phyloP scores from a whole-genome alignment of 2,797 vertebrate genomes.

The Capromys pilorides region DNA sequence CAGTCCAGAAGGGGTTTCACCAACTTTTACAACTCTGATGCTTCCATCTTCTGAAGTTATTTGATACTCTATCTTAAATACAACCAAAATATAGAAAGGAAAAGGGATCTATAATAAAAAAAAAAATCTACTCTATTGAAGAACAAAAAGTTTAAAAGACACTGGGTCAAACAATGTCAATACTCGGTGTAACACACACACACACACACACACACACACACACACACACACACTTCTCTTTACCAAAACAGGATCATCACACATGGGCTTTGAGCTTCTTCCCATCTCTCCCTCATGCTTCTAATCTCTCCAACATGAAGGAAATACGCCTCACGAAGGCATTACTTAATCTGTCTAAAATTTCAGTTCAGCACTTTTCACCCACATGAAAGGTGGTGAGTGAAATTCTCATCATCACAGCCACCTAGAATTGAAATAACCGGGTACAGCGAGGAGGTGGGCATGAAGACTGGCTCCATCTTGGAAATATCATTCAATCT shows the following conservation, averaged over 20 bases:
- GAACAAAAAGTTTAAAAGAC: slow-evolving; percentile 48
- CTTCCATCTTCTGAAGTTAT: slow-evolving; percentile 15
- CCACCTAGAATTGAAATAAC: neutral
- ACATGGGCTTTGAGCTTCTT: slow-evolving; percentile 20
- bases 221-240: neutral
- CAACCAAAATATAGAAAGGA: slow-evolving; percentile 31
- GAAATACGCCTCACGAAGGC: slow-evolving; percentile 5
- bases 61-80: slow-evolving; percentile 55
- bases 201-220: neutral
- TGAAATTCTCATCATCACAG: slow-evolving; percentile 39
- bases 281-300: slow-evolving; percentile 33
- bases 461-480: neutral
- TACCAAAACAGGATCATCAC: slow-evolving; percentile 9
- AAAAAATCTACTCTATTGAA: slow-evolving; percentile 19
- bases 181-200: neutral
- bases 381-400: neutral
- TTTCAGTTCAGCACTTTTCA: slow-evolving; percentile 52
- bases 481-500: neutral
- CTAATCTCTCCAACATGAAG: slow-evolving; percentile 45
- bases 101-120: neutral
- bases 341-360: slow-evolving; percentile 57
- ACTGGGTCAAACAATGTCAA: slow-evolving; percentile 9
- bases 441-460: neutral
- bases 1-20: neutral
- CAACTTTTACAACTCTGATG: neutral